Evolutionary conservation across 2,797 vertebrate genomes (phyloP).

Genomic region (Melanotaenia trifasciata): DNA sequence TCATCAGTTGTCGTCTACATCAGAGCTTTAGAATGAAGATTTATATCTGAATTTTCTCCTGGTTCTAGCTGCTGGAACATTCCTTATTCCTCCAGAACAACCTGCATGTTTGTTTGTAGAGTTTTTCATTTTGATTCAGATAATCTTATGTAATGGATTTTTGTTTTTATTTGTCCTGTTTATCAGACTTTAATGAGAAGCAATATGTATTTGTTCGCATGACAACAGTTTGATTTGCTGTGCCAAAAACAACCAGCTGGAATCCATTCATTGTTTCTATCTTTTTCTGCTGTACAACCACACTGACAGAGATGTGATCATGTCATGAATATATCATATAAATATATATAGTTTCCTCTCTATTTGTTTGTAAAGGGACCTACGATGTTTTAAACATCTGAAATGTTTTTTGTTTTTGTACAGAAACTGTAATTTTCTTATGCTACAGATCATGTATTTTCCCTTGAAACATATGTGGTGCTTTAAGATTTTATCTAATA

Average conservation of each 20-base stretch:
- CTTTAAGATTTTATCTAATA: slow-evolving; percentile 55
- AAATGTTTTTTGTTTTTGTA: slow-evolving; percentile 72
- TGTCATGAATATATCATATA: slow-evolving; percentile 52
- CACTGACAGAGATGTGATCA: slow-evolving; percentile 35
- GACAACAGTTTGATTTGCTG: slow-evolving; percentile 39
- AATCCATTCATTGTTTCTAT: background rate
- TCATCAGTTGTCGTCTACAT: no score
- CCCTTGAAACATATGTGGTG: slow-evolving; percentile 55
- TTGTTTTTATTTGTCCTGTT: slow-evolving; percentile 9
- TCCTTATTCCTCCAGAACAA: background rate
- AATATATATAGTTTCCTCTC: slow-evolving; percentile 16
- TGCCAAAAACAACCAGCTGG: slow-evolving; percentile 51
- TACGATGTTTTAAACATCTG: slow-evolving; percentile 54
- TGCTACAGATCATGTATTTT: slow-evolving; percentile 76
- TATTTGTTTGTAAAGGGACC: slow-evolving; percentile 44
- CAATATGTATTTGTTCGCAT: background rate
- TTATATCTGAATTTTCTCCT: no score
- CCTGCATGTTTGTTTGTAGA: background rate
- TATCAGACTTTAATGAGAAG: slow-evolving; percentile 2
- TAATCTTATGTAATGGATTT: background rate
- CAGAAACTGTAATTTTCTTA: slow-evolving; percentile 58
- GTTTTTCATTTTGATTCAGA: slow-evolving; percentile 1
- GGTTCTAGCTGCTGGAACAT: no score
- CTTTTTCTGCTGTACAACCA: slow-evolving; percentile 20
- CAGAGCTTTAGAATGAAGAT: no score